Conservation (phyloP, 1,140 invertebrate genomes). For the Ditylenchus dipsaci region DNA sequence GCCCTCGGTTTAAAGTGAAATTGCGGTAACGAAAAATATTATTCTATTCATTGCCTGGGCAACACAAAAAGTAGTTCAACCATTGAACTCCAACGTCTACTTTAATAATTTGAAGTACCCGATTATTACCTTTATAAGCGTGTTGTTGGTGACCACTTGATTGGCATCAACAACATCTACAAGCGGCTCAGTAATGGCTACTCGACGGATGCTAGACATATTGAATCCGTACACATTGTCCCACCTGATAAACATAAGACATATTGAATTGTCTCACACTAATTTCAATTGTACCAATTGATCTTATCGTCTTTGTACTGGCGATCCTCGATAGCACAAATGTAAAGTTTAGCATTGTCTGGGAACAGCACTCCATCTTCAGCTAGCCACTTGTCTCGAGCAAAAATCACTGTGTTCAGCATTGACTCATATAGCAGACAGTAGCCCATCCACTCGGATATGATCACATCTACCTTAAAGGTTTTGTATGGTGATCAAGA, state of each 20-base stretch:
- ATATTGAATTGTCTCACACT: neutral
- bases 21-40: no score
- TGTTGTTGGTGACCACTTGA: conserved; percentile 76
- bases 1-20: no score
- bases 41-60: no score
- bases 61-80: no score
- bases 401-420: conserved; percentile 88
- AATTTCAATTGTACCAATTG: conserved; percentile 71
- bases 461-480: conserved; percentile 88
- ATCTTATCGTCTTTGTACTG: conserved; percentile 99
- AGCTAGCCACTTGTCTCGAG: conserved; percentile 85
- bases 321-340: conserved; percentile 93
- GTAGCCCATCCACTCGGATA: conserved; percentile 99
- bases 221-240: conserved; percentile 99
- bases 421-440: conserved; percentile 95
- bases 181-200: conserved; percentile 93
- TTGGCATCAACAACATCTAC: conserved; percentile 98
- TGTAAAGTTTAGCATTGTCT: conserved; percentile 77
- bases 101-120: neutral
- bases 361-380: conserved; percentile 60
- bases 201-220: conserved; percentile 94
- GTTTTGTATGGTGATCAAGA: no score
- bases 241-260: conserved; percentile 65
- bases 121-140: conserved; percentile 63
- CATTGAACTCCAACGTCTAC: neutral